These are phyloP conservation scores for Dermolepida albohirtum DNA, from an alignment of 2,888 invertebrate species.

Conservation along the genomic window DNA sequence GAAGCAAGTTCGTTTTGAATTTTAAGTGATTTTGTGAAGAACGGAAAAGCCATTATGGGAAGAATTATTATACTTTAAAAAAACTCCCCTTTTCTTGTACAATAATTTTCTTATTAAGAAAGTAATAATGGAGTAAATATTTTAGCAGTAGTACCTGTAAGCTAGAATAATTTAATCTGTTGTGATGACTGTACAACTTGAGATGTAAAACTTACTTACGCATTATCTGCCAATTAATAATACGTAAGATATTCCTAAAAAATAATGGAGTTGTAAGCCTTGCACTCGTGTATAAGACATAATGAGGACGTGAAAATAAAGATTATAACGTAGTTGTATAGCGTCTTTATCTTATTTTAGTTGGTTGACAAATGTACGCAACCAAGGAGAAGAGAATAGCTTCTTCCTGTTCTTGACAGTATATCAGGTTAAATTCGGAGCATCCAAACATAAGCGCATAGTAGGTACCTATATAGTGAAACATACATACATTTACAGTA, in stretches of 20 bases:
- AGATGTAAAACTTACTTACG: too few species aligned
- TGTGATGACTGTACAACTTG: too few species aligned
- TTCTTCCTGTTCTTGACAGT: constrained; percentile 26
- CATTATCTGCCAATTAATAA: too few species aligned
- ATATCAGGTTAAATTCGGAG: constrained; percentile 29
- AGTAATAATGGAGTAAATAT: too few species aligned
- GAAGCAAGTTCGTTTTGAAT: too few species aligned
- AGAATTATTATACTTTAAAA: too few species aligned
- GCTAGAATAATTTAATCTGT: too few species aligned
- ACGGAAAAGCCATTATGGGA: too few species aligned
- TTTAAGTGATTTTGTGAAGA: too few species aligned
- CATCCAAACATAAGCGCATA: constrained; percentile 15
- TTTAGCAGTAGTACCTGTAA: too few species aligned
- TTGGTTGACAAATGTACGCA: constrained; percentile 33
- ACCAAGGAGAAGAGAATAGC: constrained; percentile 22
- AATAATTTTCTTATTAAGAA: too few species aligned
- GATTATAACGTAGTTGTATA: constrained; percentile 17
- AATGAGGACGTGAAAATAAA: constrained; percentile 3
- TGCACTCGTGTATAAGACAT: neutral
- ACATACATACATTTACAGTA: constrained; percentile 11
- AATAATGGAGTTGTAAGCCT: neutral
- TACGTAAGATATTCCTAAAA: neutral
- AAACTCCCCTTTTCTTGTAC: too few species aligned
- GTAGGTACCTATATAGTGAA: constrained; percentile 2
- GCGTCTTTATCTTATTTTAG: constrained; percentile 15